Percentiles rank a stretch among this genome's conserved stretches.
These are phyloP conservation scores for Pristionchus mayeri DNA, from an alignment of 2,888 invertebrate genomes.

Conservation along the genomic window DNA sequence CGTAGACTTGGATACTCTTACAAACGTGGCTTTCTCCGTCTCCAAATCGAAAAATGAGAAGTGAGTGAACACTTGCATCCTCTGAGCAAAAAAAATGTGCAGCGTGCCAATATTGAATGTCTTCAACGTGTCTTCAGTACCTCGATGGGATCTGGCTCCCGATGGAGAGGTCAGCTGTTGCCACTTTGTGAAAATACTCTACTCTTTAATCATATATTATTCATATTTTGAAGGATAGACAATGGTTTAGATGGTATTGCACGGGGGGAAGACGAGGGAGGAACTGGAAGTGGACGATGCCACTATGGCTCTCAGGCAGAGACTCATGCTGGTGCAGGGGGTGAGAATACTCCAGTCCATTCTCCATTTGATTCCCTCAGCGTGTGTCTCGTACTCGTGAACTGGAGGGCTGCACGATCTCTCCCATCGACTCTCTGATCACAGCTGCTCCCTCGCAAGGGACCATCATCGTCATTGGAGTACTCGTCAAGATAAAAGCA, in stretches of 20 bases:
- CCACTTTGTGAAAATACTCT: not conserved
- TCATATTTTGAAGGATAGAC: too few species aligned
- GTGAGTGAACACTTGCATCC: conserved; percentile 41
- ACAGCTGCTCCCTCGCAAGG: conserved; percentile 50
- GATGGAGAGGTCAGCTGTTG: conserved; percentile 1
- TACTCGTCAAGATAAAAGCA: conserved; percentile 55
- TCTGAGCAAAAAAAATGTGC: conserved; percentile 13
- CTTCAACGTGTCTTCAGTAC: conserved; percentile 58
- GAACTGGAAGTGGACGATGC: not conserved
- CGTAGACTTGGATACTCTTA: conserved; percentile 40
- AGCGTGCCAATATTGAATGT: conserved; percentile 62
- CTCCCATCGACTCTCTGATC: conserved; percentile 55
- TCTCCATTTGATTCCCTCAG: not conserved
- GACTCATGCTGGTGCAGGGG: conserved; percentile 60
- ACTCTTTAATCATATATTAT: not conserved
- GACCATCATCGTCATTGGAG: conserved; percentile 66
- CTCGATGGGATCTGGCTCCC: conserved; percentile 29
- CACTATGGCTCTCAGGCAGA: conserved; percentile 53
- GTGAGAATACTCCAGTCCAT: conserved; percentile 32
- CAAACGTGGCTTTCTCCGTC: conserved; percentile 46
- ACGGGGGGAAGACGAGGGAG: not conserved
- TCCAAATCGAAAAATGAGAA: conserved; percentile 36
- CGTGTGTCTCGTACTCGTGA: conserved; percentile 12
- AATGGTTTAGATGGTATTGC: conserved; percentile 5
- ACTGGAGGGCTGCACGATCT: conserved; percentile 24